Evolutionary conservation across 2,888 invertebrate species (phyloP).

Genomic region (Tetramorium bicarinatum): DNA sequence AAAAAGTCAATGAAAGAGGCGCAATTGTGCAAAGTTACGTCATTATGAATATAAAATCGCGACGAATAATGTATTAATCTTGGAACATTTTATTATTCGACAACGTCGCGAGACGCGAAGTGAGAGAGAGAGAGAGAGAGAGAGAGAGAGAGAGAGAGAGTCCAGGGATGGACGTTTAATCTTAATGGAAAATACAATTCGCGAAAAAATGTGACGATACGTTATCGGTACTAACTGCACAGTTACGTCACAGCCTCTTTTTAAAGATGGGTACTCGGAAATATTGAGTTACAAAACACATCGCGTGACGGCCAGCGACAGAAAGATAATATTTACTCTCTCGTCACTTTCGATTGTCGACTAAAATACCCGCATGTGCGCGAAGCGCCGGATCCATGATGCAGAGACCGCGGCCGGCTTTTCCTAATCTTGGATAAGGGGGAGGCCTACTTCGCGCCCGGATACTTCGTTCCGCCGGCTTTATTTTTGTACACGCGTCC

Average conservation of each 20-base stretch:
- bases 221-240: not conserved
- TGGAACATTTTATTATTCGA: not conserved
- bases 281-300: conserved; percentile 51
- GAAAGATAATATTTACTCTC: conserved; percentile 50
- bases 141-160: no score
- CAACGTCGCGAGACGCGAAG: no score
- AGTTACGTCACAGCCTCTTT: conserved; percentile 15
- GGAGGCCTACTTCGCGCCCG: conserved; percentile 24
- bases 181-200: not conserved
- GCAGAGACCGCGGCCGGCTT: not conserved
- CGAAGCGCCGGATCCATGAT: not conserved
- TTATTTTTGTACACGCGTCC: conserved; percentile 42
- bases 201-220: not conserved
- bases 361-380: conserved; percentile 40
- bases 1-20: not conserved
- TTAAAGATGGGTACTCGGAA: conserved; percentile 32
- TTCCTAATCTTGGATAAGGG: conserved; percentile 46
- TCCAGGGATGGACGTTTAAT: not conserved
- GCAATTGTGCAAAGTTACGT: not conserved
- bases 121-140: no score
- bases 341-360: conserved; percentile 47
- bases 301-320: conserved; percentile 40
- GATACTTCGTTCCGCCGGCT: not conserved
- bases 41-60: not conserved
- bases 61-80: not conserved